These are phyloP conservation scores for Dolichopus griseipennis DNA, from an alignment of 2,888 invertebrate genomes.

Conservation along the genomic window DNA sequence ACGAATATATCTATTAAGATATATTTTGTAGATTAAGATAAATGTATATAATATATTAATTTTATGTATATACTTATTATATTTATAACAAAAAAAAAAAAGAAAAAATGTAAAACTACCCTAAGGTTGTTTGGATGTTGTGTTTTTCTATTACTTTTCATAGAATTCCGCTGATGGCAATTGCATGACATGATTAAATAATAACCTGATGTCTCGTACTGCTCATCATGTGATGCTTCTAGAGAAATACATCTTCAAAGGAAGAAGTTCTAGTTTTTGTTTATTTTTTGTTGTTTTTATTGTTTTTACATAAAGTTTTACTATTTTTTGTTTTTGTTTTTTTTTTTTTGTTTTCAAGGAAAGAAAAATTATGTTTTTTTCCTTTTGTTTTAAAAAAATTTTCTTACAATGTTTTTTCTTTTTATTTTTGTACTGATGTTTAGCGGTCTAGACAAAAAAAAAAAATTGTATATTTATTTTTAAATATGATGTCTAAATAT, in stretches of 20 bases:
- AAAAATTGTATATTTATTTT: too few relatives aligned
- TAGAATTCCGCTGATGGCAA: neutral
- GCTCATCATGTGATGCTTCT: neutral
- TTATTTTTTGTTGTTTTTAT: too few relatives aligned
- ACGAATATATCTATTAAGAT: too few relatives aligned
- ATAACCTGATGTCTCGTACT: neutral
- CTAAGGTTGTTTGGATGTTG: too few relatives aligned
- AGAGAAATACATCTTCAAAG: neutral
- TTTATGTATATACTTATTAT: too few relatives aligned
- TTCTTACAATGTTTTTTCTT: neutral
- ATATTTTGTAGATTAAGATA: too few relatives aligned
- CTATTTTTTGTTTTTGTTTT: neutral
- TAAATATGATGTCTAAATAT: too few relatives aligned
- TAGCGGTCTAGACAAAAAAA: neutral
- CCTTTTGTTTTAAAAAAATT: neutral
- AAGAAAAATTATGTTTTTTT: neutral
- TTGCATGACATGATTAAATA: conserved; percentile 4
- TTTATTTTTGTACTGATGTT: neutral
- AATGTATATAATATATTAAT: too few relatives aligned
- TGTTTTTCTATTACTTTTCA: too few relatives aligned
- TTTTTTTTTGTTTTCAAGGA: neutral
- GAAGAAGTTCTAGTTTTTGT: too few relatives aligned
- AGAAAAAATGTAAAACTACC: too few relatives aligned
- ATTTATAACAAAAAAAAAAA: too few relatives aligned
- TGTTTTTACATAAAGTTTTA: neutral